Percentiles rank a stretch among this genome's conserved stretches.
These are phyloP conservation scores for Baronia brevicornis DNA, from an alignment of 2,888 invertebrate genomes.

Conservation along the genomic window DNA sequence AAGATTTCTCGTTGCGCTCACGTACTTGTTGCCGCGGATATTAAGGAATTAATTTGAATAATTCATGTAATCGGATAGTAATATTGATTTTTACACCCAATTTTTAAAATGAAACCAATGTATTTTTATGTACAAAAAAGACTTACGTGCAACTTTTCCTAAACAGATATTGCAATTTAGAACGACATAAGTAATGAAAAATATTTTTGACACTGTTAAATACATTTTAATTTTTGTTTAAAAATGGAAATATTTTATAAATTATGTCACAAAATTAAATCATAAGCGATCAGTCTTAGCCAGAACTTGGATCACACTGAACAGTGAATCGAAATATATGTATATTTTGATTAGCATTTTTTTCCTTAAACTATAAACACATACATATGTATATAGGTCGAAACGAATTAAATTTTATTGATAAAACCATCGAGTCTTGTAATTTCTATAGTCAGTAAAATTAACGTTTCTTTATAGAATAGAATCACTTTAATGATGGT, in stretches of 20 bases:
- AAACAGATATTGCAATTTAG: slow-evolving; percentile 17
- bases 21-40: too few relatives aligned
- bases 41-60: too few relatives aligned
- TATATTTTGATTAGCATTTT: slow-evolving; percentile 2
- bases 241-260: background rate
- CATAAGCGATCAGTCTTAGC: slow-evolving; percentile 5
- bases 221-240: background rate
- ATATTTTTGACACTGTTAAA: slow-evolving; percentile 1
- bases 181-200: slow-evolving; percentile 17
- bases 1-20: too few relatives aligned
- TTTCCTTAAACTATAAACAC: slow-evolving; percentile 1
- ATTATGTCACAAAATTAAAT: slow-evolving; percentile 2
- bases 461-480: too few relatives aligned
- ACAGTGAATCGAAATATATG: slow-evolving; percentile 8
- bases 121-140: slow-evolving; percentile 5
- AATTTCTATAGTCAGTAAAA: too few relatives aligned
- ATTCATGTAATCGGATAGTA: too few relatives aligned
- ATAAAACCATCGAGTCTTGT: too few relatives aligned
- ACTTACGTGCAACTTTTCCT: slow-evolving; percentile 26
- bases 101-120: too few relatives aligned
- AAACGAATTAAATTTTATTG: too few relatives aligned
- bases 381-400: slow-evolving; percentile 2
- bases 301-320: slow-evolving; percentile 7
- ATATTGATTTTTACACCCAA: too few relatives aligned
- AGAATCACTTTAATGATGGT: too few relatives aligned